phyloP scores from a whole-genome alignment of 1,140 invertebrate genomes.

The Apis cerana region DNA sequence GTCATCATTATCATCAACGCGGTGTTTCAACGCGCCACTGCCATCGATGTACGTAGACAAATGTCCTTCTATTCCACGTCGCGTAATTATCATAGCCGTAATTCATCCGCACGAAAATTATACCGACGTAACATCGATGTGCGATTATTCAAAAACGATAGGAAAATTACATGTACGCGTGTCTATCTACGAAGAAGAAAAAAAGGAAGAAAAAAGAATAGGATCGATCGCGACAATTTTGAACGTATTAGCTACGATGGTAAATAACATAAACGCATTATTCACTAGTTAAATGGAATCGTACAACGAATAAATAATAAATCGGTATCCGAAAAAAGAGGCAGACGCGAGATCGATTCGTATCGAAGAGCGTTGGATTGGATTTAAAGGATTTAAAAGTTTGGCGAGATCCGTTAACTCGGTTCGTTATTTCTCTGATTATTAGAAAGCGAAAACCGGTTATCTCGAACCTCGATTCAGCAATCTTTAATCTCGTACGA shows the following conservation, averaged over 20 bases:
- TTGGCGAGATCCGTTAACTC: conserved; percentile 42
- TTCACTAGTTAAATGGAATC: no score
- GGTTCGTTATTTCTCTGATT: conserved; percentile 60
- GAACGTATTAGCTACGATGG: no score
- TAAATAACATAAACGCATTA: no score
- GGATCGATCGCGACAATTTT: no score
- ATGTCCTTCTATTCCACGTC: neutral
- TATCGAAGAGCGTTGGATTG: conserved; percentile 38
- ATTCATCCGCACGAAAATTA: neutral
- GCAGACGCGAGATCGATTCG: neutral
- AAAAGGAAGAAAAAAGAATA: no score
- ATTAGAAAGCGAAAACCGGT: conserved; percentile 47
- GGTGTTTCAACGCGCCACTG: conserved; percentile 21
- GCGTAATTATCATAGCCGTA: neutral
- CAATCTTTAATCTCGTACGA: conserved; percentile 60
- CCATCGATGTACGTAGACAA: conserved; percentile 1
- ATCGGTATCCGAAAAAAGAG: neutral
- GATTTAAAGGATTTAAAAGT: conserved; percentile 66
- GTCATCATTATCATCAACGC: conserved; percentile 13
- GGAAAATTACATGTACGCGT: no score
- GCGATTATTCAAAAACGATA: no score
- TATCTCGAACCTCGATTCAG: conserved; percentile 57
- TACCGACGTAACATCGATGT: no score
- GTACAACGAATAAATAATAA: no score
- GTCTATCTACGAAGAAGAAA: no score